A percentile compares a stretch with the other conserved stretches of the same genome.
Evolutionary conservation across 1,140 invertebrate genomes (phyloP).

Genomic region (Diabrotica undecimpunctata): DNA sequence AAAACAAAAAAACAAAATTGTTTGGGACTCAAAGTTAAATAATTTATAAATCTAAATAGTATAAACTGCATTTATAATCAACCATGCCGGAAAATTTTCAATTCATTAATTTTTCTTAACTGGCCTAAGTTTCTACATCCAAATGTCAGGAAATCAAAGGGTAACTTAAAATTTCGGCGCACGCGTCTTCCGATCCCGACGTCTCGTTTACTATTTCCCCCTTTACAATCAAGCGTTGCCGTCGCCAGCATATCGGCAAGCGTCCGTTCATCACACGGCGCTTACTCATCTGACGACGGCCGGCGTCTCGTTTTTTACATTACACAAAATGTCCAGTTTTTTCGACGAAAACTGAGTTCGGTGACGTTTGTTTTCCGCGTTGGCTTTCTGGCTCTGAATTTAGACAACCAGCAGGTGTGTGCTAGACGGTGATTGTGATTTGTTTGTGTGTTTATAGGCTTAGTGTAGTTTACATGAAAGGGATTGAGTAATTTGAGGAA

Average conservation of each 20-base stretch:
- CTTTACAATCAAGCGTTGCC: slow-evolving; percentile 9
- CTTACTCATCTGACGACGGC: slow-evolving; percentile 13
- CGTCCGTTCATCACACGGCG: slow-evolving; percentile 13
- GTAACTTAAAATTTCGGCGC: slow-evolving; percentile 3
- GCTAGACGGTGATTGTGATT: neutral
- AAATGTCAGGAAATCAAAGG: neutral
- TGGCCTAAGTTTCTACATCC: neutral
- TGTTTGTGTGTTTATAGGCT: neutral
- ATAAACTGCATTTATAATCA: too few species aligned
- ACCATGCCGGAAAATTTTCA: too few species aligned
- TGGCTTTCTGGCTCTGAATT: neutral
- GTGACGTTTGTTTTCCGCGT: neutral
- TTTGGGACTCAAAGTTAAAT: too few species aligned
- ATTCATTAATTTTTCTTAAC: neutral
- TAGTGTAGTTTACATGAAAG: too few species aligned
- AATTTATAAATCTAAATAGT: too few species aligned
- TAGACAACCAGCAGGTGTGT: neutral
- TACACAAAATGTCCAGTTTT: neutral
- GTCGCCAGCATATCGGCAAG: slow-evolving; percentile 8
- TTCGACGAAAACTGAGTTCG: neutral
- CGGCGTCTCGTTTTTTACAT: neutral
- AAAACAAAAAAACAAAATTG: too few species aligned
- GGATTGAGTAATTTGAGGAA: too few species aligned
- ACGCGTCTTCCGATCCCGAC: neutral
- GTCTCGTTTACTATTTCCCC: slow-evolving; percentile 4